A percentile compares a stretch with the other conserved stretches of the same genome.
These are phyloP conservation scores for Nyctibius bracteatus DNA, from an alignment of 2,113 vertebrate genomes.

Conservation along the genomic window DNA sequence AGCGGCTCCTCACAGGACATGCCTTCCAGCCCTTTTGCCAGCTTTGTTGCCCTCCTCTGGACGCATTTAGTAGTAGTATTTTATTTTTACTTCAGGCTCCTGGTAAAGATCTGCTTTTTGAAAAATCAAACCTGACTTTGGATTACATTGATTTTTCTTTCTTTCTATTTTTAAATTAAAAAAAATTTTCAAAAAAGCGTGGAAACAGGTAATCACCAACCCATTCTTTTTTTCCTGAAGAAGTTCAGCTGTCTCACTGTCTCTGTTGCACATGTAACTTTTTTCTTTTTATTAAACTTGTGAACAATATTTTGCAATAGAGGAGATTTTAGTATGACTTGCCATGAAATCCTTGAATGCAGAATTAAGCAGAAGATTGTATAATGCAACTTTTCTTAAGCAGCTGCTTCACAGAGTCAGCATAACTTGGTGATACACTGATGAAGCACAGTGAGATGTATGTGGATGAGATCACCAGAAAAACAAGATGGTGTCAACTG, in stretches of 20 bases:
- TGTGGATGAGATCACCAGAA: neutral
- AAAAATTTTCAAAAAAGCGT: neutral
- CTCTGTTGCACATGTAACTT: neutral
- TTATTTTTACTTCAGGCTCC: neutral
- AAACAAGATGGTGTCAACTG: neutral
- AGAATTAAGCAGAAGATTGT: neutral
- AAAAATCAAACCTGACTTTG: neutral
- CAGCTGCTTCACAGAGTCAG: neutral
- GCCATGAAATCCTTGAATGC: neutral
- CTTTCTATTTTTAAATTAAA: neutral
- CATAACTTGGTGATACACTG: neutral
- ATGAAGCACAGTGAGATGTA: neutral
- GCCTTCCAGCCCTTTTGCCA: neutral
- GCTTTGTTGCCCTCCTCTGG: neutral
- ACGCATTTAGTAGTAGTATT: neutral
- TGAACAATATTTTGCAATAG: neutral
- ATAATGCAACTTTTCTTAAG: neutral
- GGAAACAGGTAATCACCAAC: neutral
- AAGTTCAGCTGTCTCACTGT: neutral
- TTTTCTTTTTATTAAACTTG: neutral
- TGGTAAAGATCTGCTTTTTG: neutral
- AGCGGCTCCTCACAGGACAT: neutral
- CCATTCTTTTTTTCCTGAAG: neutral
- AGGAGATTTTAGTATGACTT: neutral
- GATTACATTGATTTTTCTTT: neutral